These are phyloP conservation scores for Athripsodes cinereus DNA, from an alignment of 2,888 invertebrate genomes.

Conservation along the genomic window DNA sequence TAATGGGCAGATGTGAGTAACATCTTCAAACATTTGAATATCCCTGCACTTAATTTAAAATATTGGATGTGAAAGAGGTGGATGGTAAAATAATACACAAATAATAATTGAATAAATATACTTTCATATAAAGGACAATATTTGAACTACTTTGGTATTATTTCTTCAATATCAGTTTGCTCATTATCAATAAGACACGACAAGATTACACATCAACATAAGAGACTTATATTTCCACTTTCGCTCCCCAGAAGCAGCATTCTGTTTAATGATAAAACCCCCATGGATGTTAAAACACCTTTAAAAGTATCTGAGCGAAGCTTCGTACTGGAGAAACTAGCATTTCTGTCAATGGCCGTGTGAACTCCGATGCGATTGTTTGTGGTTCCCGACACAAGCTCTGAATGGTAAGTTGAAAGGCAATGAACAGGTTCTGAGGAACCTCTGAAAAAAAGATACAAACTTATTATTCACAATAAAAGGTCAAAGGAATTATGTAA, in stretches of 20 bases:
- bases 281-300: constrained; percentile 87
- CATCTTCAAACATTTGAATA: too few relatives aligned
- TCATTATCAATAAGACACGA: too few relatives aligned
- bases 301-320: constrained; percentile 84
- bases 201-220: constrained; percentile 55
- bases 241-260: constrained; percentile 87
- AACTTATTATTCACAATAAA: too few relatives aligned
- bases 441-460: constrained; percentile 53
- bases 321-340: constrained; percentile 77
- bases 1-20: too few relatives aligned
- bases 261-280: constrained; percentile 84
- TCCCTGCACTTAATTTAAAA: too few relatives aligned
- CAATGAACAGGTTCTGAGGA: constrained; percentile 91
- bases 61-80: too few relatives aligned
- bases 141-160: too few relatives aligned
- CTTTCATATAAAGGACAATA: too few relatives aligned
- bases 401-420: constrained; percentile 69
- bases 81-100: too few relatives aligned
- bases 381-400: constrained; percentile 86
- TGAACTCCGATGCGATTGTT: constrained; percentile 89
- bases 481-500: too few relatives aligned
- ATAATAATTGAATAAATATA: too few relatives aligned
- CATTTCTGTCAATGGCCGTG: constrained; percentile 62
- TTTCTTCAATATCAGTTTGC: background rate
- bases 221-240: constrained; percentile 75